phyloP scores from a whole-genome alignment of 2,888 invertebrate species.

The Amitus sp. region DNA sequence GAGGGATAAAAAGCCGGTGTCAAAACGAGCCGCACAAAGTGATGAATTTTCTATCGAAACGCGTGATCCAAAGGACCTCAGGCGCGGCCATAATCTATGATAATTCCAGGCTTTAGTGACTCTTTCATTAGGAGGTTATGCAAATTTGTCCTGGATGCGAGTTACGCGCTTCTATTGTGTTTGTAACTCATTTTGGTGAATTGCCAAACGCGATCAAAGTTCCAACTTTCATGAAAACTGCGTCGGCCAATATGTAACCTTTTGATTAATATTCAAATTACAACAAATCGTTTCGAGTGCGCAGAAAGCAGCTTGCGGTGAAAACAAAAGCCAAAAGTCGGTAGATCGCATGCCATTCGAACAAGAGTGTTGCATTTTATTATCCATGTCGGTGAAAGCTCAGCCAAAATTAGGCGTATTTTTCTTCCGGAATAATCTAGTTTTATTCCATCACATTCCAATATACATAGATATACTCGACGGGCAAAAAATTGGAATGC shows the following conservation, averaged over 20 bases:
- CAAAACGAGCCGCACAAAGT: too few relatives aligned
- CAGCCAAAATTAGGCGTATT: background rate
- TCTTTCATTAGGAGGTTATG: background rate
- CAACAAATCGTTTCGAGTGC: too few relatives aligned
- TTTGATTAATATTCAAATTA: too few relatives aligned
- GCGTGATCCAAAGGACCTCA: background rate
- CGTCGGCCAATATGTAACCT: background rate
- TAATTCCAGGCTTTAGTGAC: constrained; percentile 2
- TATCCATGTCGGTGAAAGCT: constrained; percentile 13
- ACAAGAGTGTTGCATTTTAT: constrained; percentile 49
- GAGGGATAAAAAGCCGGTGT: too few relatives aligned
- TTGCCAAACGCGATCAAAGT: background rate
- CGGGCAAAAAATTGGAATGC: too few relatives aligned
- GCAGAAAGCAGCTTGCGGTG: constrained; percentile 33
- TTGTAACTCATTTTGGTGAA: constrained; percentile 1
- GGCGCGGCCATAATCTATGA: constrained; percentile 1
- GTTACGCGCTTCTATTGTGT: background rate
- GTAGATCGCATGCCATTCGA: constrained; percentile 64
- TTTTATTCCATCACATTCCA: too few relatives aligned
- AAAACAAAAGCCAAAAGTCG: constrained; percentile 59
- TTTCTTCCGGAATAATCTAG: too few relatives aligned
- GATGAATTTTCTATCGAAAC: too few relatives aligned
- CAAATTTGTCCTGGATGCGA: background rate
- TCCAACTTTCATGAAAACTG: background rate
- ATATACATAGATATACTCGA: too few relatives aligned